Percentiles rank a stretch among this genome's conserved stretches.
Evolutionary conservation across 2,797 vertebrate genomes (phyloP).

Genomic region (Urocyon cinereoargenteus): DNA sequence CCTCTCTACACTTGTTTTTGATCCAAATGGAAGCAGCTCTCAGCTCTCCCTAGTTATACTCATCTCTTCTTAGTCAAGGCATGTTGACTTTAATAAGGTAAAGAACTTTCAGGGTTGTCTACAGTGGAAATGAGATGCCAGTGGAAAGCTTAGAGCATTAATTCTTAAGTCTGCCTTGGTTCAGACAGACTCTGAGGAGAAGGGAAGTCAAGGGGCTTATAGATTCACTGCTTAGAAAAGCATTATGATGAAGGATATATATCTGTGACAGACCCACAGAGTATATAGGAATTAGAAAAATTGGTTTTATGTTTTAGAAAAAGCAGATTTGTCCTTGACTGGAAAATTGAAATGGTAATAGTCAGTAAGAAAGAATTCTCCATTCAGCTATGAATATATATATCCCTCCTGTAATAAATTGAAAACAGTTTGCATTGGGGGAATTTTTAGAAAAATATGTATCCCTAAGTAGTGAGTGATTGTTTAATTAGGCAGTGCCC

Average conservation of each 20-base stretch:
- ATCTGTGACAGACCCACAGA: neutral
- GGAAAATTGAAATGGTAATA: conserved; percentile 20
- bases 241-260: neutral
- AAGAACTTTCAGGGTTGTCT: neutral
- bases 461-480: neutral
- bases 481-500: neutral
- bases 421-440: conserved; percentile 8
- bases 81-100: neutral
- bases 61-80: neutral
- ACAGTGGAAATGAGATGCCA: neutral
- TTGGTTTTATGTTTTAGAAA: neutral
- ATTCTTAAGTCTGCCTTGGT: neutral
- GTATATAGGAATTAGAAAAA: neutral
- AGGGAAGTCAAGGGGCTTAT: neutral
- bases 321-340: conserved; percentile 62
- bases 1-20: neutral
- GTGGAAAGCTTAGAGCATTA: neutral
- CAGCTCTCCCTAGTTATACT: neutral
- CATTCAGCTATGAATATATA: conserved; percentile 31
- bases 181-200: conserved; percentile 25
- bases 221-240: neutral
- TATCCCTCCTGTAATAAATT: conserved; percentile 35
- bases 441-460: neutral
- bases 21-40: neutral
- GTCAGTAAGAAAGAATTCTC: conserved; percentile 23